Evolutionary conservation across 2,797 vertebrate species (phyloP).

Genomic region (Hyperoplus lanceolatus): DNA sequence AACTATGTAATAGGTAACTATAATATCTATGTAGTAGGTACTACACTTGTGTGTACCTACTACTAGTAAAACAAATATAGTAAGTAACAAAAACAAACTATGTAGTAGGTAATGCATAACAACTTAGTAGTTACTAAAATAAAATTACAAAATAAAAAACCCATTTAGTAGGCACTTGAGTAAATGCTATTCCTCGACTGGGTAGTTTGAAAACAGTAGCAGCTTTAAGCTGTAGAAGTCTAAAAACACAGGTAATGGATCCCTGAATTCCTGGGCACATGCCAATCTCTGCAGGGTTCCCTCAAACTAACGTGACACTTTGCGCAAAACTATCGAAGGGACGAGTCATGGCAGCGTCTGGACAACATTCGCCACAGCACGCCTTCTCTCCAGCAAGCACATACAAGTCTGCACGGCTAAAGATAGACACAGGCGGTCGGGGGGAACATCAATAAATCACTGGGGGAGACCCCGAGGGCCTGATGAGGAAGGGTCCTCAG

Average conservation of each 20-base stretch:
- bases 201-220: conserved; percentile 22
- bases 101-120: too few relatives aligned
- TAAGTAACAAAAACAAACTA: too few relatives aligned
- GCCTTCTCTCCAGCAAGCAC: conserved; percentile 57
- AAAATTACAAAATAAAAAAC: neutral
- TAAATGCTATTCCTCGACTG: neutral
- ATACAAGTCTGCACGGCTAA: conserved; percentile 73
- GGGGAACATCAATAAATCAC: conserved; percentile 71
- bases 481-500: conserved; percentile 52
- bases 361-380: conserved; percentile 49
- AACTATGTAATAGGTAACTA: too few relatives aligned
- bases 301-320: conserved; percentile 26
- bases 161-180: neutral
- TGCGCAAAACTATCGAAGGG: conserved; percentile 26
- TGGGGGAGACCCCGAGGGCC: conserved; percentile 53
- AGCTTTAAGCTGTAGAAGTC: conserved; percentile 1
- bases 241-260: conserved; percentile 35
- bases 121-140: too few relatives aligned
- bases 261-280: conserved; percentile 58
- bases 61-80: too few relatives aligned
- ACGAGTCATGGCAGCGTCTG: conserved; percentile 48
- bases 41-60: too few relatives aligned
- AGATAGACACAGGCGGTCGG: conserved; percentile 71
- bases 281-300: conserved; percentile 61
- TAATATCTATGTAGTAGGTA: too few relatives aligned